Percentiles rank a stretch among this genome's conserved stretches.
phyloP scores from a whole-genome alignment of 2,113 vertebrate genomes.

The Chlorocebus sabaeus region DNA sequence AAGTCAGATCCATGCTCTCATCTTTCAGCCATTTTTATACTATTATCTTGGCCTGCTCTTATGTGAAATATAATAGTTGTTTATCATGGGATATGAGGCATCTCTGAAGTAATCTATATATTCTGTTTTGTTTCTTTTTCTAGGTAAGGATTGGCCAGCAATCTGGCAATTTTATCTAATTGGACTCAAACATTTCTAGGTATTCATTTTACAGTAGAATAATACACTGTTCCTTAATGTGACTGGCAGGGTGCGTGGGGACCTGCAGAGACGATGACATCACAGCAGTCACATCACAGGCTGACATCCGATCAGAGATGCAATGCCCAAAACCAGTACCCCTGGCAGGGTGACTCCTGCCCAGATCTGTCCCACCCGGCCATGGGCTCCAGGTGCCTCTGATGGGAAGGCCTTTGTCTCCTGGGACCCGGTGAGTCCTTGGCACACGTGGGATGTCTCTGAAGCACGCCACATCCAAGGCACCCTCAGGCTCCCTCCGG shows the following conservation, averaged over 20 bases:
- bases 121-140: not conserved
- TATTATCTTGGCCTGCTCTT: not conserved
- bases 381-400: not conserved
- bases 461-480: fast-evolving
- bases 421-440: not conserved
- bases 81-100: not conserved
- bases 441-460: not conserved
- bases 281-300: not conserved
- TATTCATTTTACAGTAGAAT: not conserved
- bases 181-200: not conserved
- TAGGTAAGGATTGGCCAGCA: not conserved
- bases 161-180: not conserved
- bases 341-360: fast-evolving
- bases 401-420: not conserved
- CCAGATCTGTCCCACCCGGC: fast-evolving
- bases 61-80: not conserved
- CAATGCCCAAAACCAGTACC: not conserved
- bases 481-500: not conserved
- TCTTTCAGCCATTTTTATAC: not conserved
- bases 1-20: not conserved
- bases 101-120: not conserved
- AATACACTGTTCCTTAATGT: not conserved
- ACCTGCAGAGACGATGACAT: not conserved
- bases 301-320: not conserved
- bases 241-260: not conserved